phyloP scores from a whole-genome alignment of 2,797 vertebrate genomes.

The Sus cebifrons region DNA sequence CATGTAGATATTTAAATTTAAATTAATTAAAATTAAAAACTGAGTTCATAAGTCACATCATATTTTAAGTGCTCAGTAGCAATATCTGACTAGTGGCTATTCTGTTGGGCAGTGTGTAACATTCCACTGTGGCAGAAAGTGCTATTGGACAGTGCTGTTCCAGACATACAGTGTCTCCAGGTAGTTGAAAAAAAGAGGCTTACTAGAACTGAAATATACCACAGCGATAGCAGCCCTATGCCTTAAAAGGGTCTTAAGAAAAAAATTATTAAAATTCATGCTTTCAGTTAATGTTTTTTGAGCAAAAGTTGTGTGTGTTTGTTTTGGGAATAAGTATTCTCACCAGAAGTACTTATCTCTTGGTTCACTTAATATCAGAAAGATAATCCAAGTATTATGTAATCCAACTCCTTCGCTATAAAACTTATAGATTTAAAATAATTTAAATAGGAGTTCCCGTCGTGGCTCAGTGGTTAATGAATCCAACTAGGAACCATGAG shows the following conservation, averaged over 20 bases:
- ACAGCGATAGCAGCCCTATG: background rate
- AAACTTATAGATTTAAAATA: conserved; percentile 8
- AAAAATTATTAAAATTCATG: background rate
- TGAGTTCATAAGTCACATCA: background rate
- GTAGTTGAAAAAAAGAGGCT: background rate
- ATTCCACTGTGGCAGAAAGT: background rate
- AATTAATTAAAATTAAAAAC: conserved; percentile 47
- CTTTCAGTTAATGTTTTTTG: background rate
- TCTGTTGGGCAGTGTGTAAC: background rate
- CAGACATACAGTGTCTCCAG: background rate
- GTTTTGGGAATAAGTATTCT: background rate
- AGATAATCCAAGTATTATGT: conserved; percentile 39
- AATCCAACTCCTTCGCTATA: background rate
- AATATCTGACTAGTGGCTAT: background rate
- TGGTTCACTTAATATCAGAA: conserved; percentile 4
- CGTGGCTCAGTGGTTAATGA: too few species aligned
- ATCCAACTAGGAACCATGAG: too few species aligned
- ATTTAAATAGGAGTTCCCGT: background rate
- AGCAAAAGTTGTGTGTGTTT: background rate
- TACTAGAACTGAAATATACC: conserved; percentile 9
- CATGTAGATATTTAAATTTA: background rate
- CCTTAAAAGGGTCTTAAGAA: background rate
- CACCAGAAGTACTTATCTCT: background rate
- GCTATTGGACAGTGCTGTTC: background rate
- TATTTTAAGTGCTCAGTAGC: background rate